Conservation (phyloP, 92 coral and sea anemone species). For the Palythoa caribaeorum region DNA sequence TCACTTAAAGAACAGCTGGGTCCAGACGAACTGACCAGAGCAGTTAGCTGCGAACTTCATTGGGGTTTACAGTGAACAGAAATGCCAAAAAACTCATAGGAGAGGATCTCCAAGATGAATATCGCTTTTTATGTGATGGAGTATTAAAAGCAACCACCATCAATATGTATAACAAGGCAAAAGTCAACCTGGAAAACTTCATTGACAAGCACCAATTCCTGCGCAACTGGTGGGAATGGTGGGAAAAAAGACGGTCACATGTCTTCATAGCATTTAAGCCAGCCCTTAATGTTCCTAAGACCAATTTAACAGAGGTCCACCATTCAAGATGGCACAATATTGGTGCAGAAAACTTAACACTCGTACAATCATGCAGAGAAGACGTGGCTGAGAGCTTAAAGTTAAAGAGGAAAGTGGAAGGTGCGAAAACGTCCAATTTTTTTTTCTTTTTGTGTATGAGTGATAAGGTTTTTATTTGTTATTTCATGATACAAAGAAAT, state of each 20-base stretch:
- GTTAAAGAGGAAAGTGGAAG: slow-evolving; percentile 52
- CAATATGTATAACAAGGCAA: slow-evolving; percentile 72
- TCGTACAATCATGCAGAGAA: slow-evolving; percentile 64
- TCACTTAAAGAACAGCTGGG: slow-evolving; percentile 59
- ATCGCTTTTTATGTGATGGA: slow-evolving; percentile 47
- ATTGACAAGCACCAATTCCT: slow-evolving; percentile 64
- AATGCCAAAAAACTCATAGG: slow-evolving; percentile 75
- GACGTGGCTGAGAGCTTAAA: slow-evolving; percentile 66
- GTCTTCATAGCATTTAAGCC: slow-evolving; percentile 71
- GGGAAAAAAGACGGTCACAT: slow-evolving; percentile 69
- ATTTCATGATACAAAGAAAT: slow-evolving; percentile 5
- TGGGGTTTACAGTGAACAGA: slow-evolving; percentile 68
- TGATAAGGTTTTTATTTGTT: slow-evolving; percentile 5
- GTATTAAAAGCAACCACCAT: slow-evolving; percentile 56
- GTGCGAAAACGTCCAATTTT: background rate
- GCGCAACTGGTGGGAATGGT: slow-evolving; percentile 70
- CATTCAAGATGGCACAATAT: slow-evolving; percentile 71
- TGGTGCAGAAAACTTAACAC: slow-evolving; percentile 63
- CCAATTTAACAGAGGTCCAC: slow-evolving; percentile 66
- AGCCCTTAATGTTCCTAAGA: slow-evolving; percentile 56
- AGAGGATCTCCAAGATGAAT: slow-evolving; percentile 62
- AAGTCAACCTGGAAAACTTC: slow-evolving; percentile 54
- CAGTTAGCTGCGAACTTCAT: slow-evolving; percentile 69
- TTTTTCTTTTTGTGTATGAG: slow-evolving; percentile 3
- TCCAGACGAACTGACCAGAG: slow-evolving; percentile 65